These are phyloP conservation scores for Asarcornis scutulata DNA, from an alignment of 2,113 vertebrate genomes.

Conservation along the genomic window DNA sequence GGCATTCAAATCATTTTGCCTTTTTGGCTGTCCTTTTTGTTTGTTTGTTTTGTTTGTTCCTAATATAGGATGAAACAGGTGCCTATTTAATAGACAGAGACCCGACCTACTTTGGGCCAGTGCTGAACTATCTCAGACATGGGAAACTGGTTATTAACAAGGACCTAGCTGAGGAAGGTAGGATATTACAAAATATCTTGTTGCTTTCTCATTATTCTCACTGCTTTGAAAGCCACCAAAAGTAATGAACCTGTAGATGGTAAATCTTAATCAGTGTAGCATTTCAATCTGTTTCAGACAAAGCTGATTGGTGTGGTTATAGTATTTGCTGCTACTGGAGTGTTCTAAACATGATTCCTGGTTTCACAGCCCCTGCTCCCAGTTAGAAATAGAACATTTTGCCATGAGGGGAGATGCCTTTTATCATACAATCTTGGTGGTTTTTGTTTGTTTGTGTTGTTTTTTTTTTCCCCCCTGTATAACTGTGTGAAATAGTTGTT, in stretches of 20 bases:
- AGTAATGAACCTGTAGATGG: background rate
- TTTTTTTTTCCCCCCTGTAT: background rate
- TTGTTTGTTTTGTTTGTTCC: background rate
- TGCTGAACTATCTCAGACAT: conserved; percentile 96
- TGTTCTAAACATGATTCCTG: background rate
- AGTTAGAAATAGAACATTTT: background rate
- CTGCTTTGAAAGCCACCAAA: background rate
- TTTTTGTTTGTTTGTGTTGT: background rate
- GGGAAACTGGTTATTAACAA: conserved; percentile 97
- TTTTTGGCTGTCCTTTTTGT: background rate
- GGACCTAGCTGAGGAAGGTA: conserved; percentile 98
- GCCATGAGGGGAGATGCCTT: background rate
- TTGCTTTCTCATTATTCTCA: background rate
- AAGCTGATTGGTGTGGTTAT: background rate
- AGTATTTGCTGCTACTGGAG: background rate
- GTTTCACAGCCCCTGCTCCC: background rate
- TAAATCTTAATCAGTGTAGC: background rate
- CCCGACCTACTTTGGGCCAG: conserved; percentile 95
- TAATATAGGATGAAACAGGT: conserved; percentile 92
- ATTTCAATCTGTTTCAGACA: background rate
- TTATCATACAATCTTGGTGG: background rate
- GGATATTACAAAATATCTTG: background rate
- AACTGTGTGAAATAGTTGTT: background rate
- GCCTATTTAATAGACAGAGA: conserved; percentile 99
- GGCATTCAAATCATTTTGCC: background rate